Conservation (phyloP, 2,888 invertebrate species). For the Phaonia tiefii region DNA sequence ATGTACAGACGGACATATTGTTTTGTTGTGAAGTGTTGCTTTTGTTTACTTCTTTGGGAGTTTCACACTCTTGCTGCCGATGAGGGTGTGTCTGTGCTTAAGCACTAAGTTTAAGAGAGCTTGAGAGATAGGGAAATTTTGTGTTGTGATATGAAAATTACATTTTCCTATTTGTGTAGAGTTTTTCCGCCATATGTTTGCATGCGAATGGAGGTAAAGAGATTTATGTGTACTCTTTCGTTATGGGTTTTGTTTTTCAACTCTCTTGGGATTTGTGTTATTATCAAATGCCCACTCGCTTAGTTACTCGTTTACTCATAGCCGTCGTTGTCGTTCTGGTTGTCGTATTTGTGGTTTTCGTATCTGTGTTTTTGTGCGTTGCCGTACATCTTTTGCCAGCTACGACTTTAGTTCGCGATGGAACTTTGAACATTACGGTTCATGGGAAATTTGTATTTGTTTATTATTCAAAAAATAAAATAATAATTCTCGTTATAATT, state of each 20-base stretch:
- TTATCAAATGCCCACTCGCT: no score
- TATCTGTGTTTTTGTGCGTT: slow-evolving; percentile 25
- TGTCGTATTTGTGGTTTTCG: slow-evolving; percentile 31
- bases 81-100: neutral
- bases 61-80: slow-evolving; percentile 39
- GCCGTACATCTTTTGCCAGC: slow-evolving; percentile 42
- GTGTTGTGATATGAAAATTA: no score
- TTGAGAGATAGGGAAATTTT: no score
- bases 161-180: no score
- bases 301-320: no score
- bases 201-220: no score
- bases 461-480: neutral
- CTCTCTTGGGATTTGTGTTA: no score
- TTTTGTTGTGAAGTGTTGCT: neutral
- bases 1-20: neutral
- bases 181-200: no score
- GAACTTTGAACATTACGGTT: slow-evolving; percentile 80
- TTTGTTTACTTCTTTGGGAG: neutral
- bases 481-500: slow-evolving; percentile 13
- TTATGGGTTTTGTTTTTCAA: no score
- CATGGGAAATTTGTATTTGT: slow-evolving; percentile 68
- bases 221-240: no score
- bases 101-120: no score
- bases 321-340: slow-evolving; percentile 10
- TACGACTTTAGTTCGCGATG: slow-evolving; percentile 77